Evolutionary conservation across 2,888 invertebrate species (phyloP).

Genomic region (Pollenia angustigena): DNA sequence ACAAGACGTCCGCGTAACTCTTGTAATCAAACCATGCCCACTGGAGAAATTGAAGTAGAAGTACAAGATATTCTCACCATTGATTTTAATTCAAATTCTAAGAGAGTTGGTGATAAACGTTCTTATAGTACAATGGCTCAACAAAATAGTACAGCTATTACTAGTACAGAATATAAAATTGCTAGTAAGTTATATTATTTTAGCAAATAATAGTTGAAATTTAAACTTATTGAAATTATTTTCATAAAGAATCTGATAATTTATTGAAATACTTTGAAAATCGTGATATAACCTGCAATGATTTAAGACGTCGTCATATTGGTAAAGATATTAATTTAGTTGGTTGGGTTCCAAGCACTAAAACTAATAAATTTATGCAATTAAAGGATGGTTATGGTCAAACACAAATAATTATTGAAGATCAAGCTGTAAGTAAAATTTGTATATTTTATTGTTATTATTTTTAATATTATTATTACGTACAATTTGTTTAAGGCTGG

Average conservation of each 20-base stretch:
- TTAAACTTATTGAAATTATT: constrained; percentile 9
- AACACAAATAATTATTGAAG: constrained; percentile 84
- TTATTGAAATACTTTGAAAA: constrained; percentile 84
- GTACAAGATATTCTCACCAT: constrained; percentile 83
- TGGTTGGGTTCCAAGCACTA: constrained; percentile 83
- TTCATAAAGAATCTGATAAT: constrained; percentile 80
- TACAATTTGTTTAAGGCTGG: no score
- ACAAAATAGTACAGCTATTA: constrained; percentile 80
- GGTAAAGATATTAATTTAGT: constrained; percentile 82
- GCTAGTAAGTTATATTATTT: constrained; percentile 80
- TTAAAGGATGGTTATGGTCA: constrained; percentile 84
- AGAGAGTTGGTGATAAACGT: constrained; percentile 81
- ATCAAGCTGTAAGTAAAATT: constrained; percentile 78
- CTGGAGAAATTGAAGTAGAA: constrained; percentile 84
- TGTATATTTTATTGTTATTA: no score
- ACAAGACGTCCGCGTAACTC: constrained; percentile 81
- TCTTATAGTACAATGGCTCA: constrained; percentile 82
- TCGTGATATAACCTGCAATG: constrained; percentile 84
- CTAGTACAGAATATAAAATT: constrained; percentile 84
- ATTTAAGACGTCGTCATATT: constrained; percentile 81
- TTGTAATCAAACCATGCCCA: constrained; percentile 83
- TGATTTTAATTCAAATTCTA: constrained; percentile 78
- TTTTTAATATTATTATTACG: no score
- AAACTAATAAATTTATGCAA: constrained; percentile 83
- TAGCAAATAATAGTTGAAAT: neutral